Evolutionary conservation across 92 coral and sea anemone species (phyloP), one percentile per base, ranked within the genome.

Genomic region (Phenganax marumi): DNA sequence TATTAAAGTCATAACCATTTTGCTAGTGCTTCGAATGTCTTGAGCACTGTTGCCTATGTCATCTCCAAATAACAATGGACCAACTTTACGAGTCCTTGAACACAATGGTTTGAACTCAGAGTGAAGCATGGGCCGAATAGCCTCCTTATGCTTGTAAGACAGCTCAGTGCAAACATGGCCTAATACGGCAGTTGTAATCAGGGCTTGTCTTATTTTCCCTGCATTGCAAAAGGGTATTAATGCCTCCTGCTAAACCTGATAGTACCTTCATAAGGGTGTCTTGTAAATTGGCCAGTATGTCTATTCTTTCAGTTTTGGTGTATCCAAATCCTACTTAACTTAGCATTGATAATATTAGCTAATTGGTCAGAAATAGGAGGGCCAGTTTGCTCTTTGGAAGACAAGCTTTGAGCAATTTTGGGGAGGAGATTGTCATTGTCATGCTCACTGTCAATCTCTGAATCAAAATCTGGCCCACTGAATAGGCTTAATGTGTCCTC

Each of bases 1-100:
- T 8, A 55, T 76, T 52, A 76, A 46, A 16, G 2, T 55, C 3
- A 52, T 1, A 1, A 76, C n/a, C n/a, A n/a, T n/a, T n/a, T n/a
- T n/a, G n/a, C n/a, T n/a, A n/a, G n/a, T n/a, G n/a, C n/a, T n/a
- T 43, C 83, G 62, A 13, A 91, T 58, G 49, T 86, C 89, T 58
- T 91, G 87, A 53, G 84, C 85, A 12, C 82, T 84, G 68, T 77
- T 84, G 8, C 87, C 85, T 77, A 84, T 10, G 51, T 90, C 91
- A 73, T 82, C 91, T 12, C 95, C 88, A 86, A 86, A 88, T 19
- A 86, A 61, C 52, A 89, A 68, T 22, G 86, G 66, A 21, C 90
- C 89, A 21, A 86, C 85, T 26, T 89, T 88, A 69, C 86, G 87
- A 60, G 85, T 84, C 24, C n/a, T n/a, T n/a, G n/a, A n/a, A n/a